Conservation (phyloP, 2,888 invertebrate species). For the Sericinus montela region DNA sequence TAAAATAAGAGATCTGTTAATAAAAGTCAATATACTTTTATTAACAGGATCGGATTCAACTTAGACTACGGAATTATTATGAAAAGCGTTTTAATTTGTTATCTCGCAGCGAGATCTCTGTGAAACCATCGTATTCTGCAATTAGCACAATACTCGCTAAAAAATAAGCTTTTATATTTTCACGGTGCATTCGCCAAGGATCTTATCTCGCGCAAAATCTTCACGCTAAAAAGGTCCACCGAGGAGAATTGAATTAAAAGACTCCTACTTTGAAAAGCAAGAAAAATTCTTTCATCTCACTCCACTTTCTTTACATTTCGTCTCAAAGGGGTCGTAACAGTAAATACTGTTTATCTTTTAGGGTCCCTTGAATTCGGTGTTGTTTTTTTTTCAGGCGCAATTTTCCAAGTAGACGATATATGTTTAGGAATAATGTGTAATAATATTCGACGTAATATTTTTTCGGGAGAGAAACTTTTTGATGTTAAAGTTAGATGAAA, state of each 20-base stretch:
- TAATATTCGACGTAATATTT: slow-evolving; percentile 9
- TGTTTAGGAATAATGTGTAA: slow-evolving; percentile 9
- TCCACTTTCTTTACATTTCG: slow-evolving; percentile 2
- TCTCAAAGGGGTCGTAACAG: slow-evolving; percentile 17
- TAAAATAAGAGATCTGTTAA: no score
- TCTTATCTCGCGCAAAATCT: slow-evolving; percentile 1
- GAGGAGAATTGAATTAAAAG: slow-evolving; percentile 13
- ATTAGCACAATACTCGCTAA: slow-evolving; percentile 6
- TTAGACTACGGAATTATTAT: neutral
- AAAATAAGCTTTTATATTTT: slow-evolving; percentile 7
- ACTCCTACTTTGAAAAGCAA: slow-evolving; percentile 5
- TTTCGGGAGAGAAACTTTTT: neutral
- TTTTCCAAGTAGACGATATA: slow-evolving; percentile 8
- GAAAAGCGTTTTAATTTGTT: slow-evolving; percentile 1
- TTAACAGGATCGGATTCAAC: neutral
- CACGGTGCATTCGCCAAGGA: neutral
- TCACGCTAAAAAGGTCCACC: neutral
- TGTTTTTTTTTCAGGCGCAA: slow-evolving; percentile 9
- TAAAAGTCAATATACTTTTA: no score
- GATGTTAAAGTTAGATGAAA: slow-evolving; percentile 9
- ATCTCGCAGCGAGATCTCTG: slow-evolving; percentile 1
- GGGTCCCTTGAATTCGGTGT: slow-evolving; percentile 15
- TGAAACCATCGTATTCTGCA: neutral
- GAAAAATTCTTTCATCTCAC: slow-evolving; percentile 10
- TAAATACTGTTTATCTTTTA: slow-evolving; percentile 20